phyloP scores from a whole-genome alignment of 2,888 invertebrate species.

The Ditylenchus weischeri region DNA sequence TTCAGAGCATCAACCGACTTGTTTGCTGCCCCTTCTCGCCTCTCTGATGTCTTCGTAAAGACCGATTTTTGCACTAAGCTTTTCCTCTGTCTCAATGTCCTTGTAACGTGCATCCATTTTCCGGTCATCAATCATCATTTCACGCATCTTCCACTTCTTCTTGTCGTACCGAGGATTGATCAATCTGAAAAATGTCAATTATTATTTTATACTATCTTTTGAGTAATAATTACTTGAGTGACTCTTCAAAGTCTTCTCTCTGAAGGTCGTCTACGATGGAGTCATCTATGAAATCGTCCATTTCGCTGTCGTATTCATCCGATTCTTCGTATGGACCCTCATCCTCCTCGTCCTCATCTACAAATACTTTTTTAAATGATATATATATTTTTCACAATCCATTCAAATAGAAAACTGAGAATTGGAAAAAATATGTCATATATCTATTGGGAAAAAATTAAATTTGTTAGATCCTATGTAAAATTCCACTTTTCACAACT shows the following conservation, averaged over 20 bases:
- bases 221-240: slow-evolving; percentile 31
- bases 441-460: too few relatives aligned
- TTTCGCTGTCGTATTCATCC: slow-evolving; percentile 51
- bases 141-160: slow-evolving; percentile 48
- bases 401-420: too few relatives aligned
- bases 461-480: too few relatives aligned
- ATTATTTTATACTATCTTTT: neutral
- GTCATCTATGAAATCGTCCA: slow-evolving; percentile 58
- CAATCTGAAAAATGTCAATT: slow-evolving; percentile 21
- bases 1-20: slow-evolving; percentile 13
- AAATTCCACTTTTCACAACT: too few relatives aligned
- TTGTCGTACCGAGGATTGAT: slow-evolving; percentile 53
- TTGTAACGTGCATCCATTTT: slow-evolving; percentile 48
- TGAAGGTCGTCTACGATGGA: slow-evolving; percentile 45
- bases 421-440: too few relatives aligned
- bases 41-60: slow-evolving; percentile 33
- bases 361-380: too few relatives aligned
- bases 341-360: slow-evolving; percentile 33
- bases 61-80: slow-evolving; percentile 45
- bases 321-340: slow-evolving; percentile 40
- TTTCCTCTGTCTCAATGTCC: slow-evolving; percentile 49
- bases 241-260: slow-evolving; percentile 48
- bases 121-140: slow-evolving; percentile 47
- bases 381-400: too few relatives aligned
- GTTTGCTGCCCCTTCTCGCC: slow-evolving; percentile 33